These are phyloP conservation scores for Rhamnusium bicolor DNA, from an alignment of 2,888 invertebrate genomes.

Conservation along the genomic window DNA sequence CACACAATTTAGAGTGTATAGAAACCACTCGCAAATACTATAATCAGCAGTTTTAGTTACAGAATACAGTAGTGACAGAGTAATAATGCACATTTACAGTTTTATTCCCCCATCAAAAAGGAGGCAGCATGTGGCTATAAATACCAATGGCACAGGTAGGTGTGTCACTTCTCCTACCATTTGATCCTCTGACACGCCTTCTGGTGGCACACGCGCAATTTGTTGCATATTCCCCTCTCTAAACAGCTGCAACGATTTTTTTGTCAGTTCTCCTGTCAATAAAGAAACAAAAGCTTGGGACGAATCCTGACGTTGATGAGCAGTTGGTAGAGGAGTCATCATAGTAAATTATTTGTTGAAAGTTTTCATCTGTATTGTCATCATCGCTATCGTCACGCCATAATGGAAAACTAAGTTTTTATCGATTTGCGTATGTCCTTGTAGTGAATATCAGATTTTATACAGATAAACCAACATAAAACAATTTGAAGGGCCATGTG, in stretches of 20 bases:
- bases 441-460: neutral
- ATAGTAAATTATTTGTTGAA: conserved; percentile 35
- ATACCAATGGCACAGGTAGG: conserved; percentile 50
- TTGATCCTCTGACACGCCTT: conserved; percentile 47
- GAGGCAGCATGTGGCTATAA: conserved; percentile 15
- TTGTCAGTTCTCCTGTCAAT: conserved; percentile 64
- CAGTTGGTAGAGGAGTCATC: conserved; percentile 52
- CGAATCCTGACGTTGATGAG: conserved; percentile 55
- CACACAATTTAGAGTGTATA: neutral
- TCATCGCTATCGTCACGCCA: conserved; percentile 18
- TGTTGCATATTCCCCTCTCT: conserved; percentile 50
- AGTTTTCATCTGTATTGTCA: conserved; percentile 44
- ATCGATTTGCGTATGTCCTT: neutral
- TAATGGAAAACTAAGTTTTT: neutral
- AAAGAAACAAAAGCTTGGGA: conserved; percentile 56
- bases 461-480: neutral
- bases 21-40: neutral
- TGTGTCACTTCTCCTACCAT: conserved; percentile 39
- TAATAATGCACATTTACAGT: neutral
- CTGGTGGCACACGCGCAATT: conserved; percentile 56
- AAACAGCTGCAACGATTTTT: conserved; percentile 68
- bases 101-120: conserved; percentile 37
- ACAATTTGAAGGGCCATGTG: too few relatives aligned
- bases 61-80: neutral
- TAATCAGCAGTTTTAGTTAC: neutral